phyloP scores from a whole-genome alignment of 2,797 vertebrate genomes.

The Spatula versicolor region DNA sequence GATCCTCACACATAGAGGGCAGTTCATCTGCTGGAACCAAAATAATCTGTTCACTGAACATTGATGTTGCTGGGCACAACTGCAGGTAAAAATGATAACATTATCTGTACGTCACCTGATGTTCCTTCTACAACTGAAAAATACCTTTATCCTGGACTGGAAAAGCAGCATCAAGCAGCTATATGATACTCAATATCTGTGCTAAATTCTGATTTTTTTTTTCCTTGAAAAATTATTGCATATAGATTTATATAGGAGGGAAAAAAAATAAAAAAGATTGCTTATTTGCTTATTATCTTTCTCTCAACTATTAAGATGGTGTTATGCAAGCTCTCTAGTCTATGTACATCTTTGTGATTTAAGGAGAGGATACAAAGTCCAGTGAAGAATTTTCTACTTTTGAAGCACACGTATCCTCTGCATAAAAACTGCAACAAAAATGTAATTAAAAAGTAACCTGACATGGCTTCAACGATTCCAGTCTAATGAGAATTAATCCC shows the following conservation, averaged over 20 bases:
- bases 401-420: not conserved
- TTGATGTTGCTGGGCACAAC: not conserved
- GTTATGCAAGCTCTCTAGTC: not conserved
- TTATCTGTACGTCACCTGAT: not conserved
- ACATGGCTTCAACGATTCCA: slow-evolving; percentile 3
- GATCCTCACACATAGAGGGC: not conserved
- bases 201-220: not conserved
- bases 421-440: not conserved
- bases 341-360: not conserved
- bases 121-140: not conserved
- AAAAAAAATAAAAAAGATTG: too few species aligned
- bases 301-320: not conserved
- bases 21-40: not conserved
- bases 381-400: not conserved
- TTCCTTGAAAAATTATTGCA: not conserved
- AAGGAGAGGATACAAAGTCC: not conserved
- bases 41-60: not conserved
- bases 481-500: slow-evolving; percentile 12
- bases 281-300: not conserved
- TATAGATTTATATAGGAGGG: not conserved
- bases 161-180: not conserved
- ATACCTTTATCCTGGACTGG: not conserved
- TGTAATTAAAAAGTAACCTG: slow-evolving; percentile 50
- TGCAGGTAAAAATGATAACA: not conserved
- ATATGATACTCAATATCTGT: not conserved